Percentiles rank a stretch among this genome's conserved stretches.
Evolutionary conservation across 53 echinoderm and acorn worm species (phyloP).

Genomic region (Arbacia lixula): DNA sequence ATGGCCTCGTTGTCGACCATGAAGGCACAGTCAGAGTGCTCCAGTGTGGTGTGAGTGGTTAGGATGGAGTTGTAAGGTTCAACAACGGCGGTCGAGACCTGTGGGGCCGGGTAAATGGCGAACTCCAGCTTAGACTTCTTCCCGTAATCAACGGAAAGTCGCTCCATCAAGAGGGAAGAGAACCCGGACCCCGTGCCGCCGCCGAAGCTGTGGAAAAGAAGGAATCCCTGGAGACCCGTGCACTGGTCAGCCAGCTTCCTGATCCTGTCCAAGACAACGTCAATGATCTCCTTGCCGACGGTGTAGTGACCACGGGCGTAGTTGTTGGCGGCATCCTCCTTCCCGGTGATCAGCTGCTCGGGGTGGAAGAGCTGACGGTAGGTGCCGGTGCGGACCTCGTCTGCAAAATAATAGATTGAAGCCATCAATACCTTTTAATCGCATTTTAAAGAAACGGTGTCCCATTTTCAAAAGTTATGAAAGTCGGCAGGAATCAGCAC

Average conservation of each 20-base stretch:
- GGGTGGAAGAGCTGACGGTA: conserved; percentile 87
- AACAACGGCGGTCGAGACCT: too few species aligned
- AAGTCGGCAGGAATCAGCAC: too few species aligned
- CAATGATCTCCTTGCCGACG: conserved; percentile 70
- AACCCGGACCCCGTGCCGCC: too few species aligned
- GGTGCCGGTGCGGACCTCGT: conserved; percentile 76
- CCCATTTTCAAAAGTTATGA: too few species aligned
- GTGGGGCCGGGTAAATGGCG: too few species aligned
- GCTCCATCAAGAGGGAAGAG: too few species aligned
- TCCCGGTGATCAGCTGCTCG: conserved; percentile 84
- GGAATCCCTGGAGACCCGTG: conserved; percentile 95
- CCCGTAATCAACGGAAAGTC: too few species aligned
- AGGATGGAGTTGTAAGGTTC: conserved; percentile 91
- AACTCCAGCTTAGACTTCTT: too few species aligned
- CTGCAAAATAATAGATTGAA: too few species aligned
- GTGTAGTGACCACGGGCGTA: conserved; percentile 84
- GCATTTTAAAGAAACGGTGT: too few species aligned
- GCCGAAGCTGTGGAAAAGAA: too few species aligned
- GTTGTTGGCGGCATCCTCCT: conserved; percentile 85
- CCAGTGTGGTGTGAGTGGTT: conserved; percentile 94
- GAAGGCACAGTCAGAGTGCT: conserved; percentile 99
- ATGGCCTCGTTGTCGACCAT: conserved; percentile 99
- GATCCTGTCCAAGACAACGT: conserved; percentile 23
- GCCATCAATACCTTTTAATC: too few species aligned
- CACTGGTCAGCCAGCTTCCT: conserved; percentile 79